Evolutionary conservation across 2,113 vertebrate genomes (phyloP).

Genomic region (Pampusana beccarii): DNA sequence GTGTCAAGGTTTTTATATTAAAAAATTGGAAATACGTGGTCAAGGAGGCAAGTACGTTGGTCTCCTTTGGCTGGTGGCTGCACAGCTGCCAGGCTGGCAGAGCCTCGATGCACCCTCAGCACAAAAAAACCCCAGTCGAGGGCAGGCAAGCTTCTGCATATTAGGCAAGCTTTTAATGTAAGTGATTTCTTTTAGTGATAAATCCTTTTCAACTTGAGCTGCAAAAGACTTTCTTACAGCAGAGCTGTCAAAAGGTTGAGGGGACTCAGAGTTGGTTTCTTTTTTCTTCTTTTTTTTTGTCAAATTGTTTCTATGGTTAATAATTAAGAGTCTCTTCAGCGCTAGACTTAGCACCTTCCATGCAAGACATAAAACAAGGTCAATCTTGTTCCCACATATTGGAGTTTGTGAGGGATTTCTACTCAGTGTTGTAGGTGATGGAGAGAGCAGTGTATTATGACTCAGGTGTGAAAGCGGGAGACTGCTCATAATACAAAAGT

Average conservation of each 20-base stretch:
- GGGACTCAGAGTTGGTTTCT: neutral
- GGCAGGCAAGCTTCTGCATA: neutral
- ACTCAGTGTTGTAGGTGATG: neutral
- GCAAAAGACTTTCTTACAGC: neutral
- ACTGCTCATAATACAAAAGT: neutral
- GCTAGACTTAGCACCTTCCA: neutral
- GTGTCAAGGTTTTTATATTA: neutral
- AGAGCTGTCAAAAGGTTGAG: conserved; percentile 15
- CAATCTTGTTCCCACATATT: neutral
- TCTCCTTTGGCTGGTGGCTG: neutral
- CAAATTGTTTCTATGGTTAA: conserved; percentile 29
- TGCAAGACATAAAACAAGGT: conserved; percentile 3
- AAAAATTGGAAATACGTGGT: neutral
- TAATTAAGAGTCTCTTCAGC: neutral
- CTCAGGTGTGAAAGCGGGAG: neutral
- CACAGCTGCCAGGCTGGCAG: neutral
- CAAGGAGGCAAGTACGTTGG: neutral
- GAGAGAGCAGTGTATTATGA: neutral
- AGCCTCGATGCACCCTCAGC: neutral
- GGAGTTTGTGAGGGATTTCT: neutral
- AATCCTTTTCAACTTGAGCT: neutral
- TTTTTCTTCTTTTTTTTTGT: neutral
- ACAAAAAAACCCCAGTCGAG: neutral
- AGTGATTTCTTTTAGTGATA: neutral
- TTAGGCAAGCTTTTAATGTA: conserved; percentile 36